These are phyloP conservation scores for Hydriomena furcata DNA, from an alignment of 2,888 invertebrate species.

Conservation along the genomic window DNA sequence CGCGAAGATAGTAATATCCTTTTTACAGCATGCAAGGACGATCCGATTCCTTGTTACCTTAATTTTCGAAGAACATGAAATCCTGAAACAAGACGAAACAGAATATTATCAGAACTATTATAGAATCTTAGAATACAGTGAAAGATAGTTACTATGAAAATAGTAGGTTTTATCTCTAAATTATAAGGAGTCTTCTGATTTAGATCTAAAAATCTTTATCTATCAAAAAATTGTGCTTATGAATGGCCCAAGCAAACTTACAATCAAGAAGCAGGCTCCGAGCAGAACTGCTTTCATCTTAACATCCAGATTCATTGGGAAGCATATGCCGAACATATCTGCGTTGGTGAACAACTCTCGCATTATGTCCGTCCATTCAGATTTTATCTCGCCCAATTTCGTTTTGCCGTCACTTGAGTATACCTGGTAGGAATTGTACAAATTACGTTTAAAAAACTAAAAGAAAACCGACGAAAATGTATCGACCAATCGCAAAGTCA, in stretches of 20 bases:
- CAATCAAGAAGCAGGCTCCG: conserved; percentile 91
- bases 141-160: too few relatives aligned
- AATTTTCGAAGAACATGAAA: conserved; percentile 93
- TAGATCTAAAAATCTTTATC: too few relatives aligned
- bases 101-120: too few relatives aligned
- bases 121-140: too few relatives aligned
- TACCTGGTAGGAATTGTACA: conserved; percentile 78
- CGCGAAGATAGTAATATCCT: not conserved
- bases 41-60: conserved; percentile 84
- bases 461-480: too few relatives aligned
- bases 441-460: too few relatives aligned
- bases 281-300: conserved; percentile 91
- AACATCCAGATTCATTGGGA: conserved; percentile 95
- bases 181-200: too few relatives aligned
- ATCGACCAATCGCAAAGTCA: too few relatives aligned
- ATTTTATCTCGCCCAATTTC: conserved; percentile 93
- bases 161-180: too few relatives aligned
- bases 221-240: too few relatives aligned
- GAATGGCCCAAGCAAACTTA: conserved; percentile 79
- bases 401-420: conserved; percentile 89
- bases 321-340: conserved; percentile 95
- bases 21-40: conserved; percentile 83
- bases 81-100: conserved; percentile 82
- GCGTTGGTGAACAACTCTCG: conserved; percentile 93
- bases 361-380: conserved; percentile 93